phyloP scores from a whole-genome alignment of 2,888 invertebrate genomes.

The Ectemnius cavifrons region DNA sequence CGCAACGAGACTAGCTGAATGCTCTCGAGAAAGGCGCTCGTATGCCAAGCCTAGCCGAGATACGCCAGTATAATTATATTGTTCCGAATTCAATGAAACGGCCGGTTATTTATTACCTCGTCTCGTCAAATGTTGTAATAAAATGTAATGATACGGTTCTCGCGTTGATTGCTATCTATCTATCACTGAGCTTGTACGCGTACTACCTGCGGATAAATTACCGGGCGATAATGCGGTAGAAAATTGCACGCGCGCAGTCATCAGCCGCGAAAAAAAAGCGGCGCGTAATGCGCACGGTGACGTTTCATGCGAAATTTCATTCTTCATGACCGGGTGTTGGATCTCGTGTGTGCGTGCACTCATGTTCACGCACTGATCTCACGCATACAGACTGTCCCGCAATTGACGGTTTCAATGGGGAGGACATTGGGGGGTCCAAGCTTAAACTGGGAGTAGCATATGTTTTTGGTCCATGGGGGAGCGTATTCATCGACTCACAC shows the following conservation, averaged over 20 bases:
- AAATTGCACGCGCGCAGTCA: conserved; percentile 36
- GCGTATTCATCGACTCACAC: conserved; percentile 42
- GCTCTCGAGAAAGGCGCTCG: conserved; percentile 39
- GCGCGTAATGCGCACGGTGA: conserved; percentile 3
- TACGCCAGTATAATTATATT: conserved; percentile 44
- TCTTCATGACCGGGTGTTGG: not conserved
- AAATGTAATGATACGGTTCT: conserved; percentile 52
- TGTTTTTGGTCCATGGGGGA: conserved; percentile 47
- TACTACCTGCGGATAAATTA: conserved; percentile 47
- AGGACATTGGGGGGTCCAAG: conserved; percentile 5
- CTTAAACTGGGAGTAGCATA: conserved; percentile 38
- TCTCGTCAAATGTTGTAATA: conserved; percentile 37
- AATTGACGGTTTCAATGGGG: conserved; percentile 22
- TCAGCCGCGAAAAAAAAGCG: conserved; percentile 10
- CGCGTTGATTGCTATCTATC: conserved; percentile 47
- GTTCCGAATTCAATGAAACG: conserved; percentile 52
- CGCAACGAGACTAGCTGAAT: conserved; percentile 5
- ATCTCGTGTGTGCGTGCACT: too few species aligned
- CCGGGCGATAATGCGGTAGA: conserved; percentile 20
- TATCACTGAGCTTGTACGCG: conserved; percentile 17
- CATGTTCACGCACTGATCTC: not conserved
- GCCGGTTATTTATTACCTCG: conserved; percentile 43
- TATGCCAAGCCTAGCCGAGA: conserved; percentile 9
- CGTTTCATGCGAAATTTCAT: not conserved
- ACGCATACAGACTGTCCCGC: conserved; percentile 11